Conservation (phyloP, 2,113 vertebrate genomes). For the Pleuronectes platessa region DNA sequence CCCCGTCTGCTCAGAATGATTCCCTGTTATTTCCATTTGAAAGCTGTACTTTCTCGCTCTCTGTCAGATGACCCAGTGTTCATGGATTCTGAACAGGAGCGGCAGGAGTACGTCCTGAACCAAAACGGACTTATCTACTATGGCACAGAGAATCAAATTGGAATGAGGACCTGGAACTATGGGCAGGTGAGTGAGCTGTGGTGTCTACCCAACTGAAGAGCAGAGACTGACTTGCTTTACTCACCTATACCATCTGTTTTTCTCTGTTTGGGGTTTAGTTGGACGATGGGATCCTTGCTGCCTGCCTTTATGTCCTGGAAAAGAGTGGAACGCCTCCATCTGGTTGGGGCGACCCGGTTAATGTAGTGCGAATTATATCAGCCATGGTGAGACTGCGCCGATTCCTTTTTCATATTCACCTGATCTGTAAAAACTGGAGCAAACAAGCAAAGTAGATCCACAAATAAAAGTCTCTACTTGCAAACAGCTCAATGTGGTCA, state of each 20-base stretch:
- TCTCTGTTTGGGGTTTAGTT: conserved; percentile 78
- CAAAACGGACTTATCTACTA: conserved; percentile 90
- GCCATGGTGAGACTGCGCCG: conserved; percentile 84
- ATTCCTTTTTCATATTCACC: neutral
- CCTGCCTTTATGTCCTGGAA: conserved; percentile 87
- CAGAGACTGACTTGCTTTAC: neutral
- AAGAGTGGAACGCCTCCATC: conserved; percentile 82
- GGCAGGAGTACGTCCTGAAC: conserved; percentile 89
- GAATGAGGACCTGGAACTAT: conserved; percentile 89
- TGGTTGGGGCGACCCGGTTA: conserved; percentile 87
- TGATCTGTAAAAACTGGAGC: neutral
- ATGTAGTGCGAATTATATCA: conserved; percentile 87
- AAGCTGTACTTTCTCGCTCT: neutral
- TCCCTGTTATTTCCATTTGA: neutral
- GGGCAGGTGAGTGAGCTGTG: conserved; percentile 83
- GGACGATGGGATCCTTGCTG: conserved; percentile 84
- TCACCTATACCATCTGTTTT: neutral
- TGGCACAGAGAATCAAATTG: conserved; percentile 90
- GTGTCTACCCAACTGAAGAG: neutral
- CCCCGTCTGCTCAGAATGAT: neutral
- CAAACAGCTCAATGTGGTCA: neutral
- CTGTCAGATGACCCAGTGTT: conserved; percentile 86
- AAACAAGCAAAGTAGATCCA: neutral
- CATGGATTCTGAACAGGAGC: conserved; percentile 84
- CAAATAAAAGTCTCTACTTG: neutral